Evolutionary conservation across 2,797 vertebrate genomes (phyloP), one percentile per base, ranked within the genome.

Genomic region (Sphaeramia orbicularis): DNA sequence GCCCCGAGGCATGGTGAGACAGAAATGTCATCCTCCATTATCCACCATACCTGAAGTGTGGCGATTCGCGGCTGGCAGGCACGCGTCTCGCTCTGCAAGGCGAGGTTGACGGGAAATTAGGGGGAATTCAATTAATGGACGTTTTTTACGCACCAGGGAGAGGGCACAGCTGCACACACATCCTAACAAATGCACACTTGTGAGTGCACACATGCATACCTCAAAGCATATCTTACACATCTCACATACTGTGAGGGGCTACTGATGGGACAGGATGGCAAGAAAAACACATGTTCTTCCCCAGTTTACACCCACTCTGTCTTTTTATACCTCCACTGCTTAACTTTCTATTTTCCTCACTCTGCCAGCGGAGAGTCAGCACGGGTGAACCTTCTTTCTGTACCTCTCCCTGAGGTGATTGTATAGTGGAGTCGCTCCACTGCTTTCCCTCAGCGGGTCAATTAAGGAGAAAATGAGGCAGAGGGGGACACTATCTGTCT

Each of bases 21-120:
- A 96, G 95, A 97, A 98, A 99, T 97, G 97, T 98, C 96, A 98
- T 95, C 95, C 95, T 95, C 96, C 95, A 92, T 98, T 98, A 97
- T 96, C 96, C 95, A 94, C 91, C 93, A 93, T 90, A 91, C 96
- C 96, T 96, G 95, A 97, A 97, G 96, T 96, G 95, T 95, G 93
- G 95, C 89, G 93, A 96, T 94, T 95, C 74, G 65, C 67, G 78
- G 88, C 86, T 88, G 86, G 88, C 80, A 89, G 88, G 87, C 94
- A 89, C 82, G 86, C 86, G 81, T 86, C 78, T 89, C 85, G 82
- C 89, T 88, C 86, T 73, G 80, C 79, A 65, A 84, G 90, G 88
- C 80, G 90, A 94, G 93, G 93, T 93, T 95, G 93, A 93, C 92
- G 80, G 81, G 94, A 96, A 97, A 97, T 97, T 96, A 97, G 94